phyloP scores from a whole-genome alignment of 2,113 vertebrate species.

The Tinamus guttatus region DNA sequence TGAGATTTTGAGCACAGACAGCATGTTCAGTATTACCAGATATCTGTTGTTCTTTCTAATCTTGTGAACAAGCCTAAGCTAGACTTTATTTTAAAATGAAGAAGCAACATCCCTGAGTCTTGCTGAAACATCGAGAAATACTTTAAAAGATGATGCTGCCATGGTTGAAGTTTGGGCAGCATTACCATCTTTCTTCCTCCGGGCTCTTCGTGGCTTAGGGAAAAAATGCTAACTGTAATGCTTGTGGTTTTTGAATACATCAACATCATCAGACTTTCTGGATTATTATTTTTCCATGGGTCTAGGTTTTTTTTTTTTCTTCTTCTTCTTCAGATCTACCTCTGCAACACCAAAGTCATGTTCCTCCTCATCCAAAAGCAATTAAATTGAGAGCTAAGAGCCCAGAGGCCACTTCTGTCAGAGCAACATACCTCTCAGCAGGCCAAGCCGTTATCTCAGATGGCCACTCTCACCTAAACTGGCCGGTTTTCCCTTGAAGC shows the following conservation, averaged over 20 bases:
- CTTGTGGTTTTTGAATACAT: not conserved
- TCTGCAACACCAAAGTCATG: fast-evolving
- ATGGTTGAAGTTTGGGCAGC: fast-evolving
- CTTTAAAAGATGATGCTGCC: fast-evolving
- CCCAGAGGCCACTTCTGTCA: too few species aligned
- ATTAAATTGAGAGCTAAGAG: fast-evolving
- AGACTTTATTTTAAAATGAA: not conserved
- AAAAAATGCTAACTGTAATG: fast-evolving
- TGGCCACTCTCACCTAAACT: too few species aligned
- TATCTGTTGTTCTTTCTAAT: not conserved
- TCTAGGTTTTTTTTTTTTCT: not conserved
- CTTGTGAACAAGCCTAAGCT: not conserved
- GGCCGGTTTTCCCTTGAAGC: too few species aligned
- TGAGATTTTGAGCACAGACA: not conserved
- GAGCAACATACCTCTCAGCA: too few species aligned
- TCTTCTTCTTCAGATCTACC: too few species aligned
- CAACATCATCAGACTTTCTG: fast-evolving
- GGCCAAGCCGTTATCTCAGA: too few species aligned
- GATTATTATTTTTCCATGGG: not conserved
- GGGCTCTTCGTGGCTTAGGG: fast-evolving
- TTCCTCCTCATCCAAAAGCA: too few species aligned
- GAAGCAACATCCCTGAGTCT: fast-evolving
- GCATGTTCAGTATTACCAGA: not conserved
- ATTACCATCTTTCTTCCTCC: not conserved
- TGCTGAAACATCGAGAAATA: not conserved